These are phyloP conservation scores for Agonum fuliginosum DNA, from an alignment of 2,888 invertebrate species.

Conservation along the genomic window DNA sequence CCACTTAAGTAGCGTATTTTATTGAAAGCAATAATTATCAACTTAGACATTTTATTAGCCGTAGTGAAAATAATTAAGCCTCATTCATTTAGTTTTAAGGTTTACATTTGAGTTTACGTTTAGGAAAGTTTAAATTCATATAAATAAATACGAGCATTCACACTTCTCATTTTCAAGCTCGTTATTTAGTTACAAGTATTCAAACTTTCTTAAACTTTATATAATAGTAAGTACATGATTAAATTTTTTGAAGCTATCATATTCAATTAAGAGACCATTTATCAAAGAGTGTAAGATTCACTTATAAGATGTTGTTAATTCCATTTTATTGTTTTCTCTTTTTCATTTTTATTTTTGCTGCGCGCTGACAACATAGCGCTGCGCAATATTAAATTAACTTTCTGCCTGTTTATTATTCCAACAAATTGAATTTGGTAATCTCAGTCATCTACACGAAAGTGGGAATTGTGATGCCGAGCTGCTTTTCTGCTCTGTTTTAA, in stretches of 20 bases:
- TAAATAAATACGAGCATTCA: too few relatives aligned
- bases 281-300: constrained; percentile 45
- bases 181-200: too few relatives aligned
- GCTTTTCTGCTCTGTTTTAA: constrained; percentile 24
- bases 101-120: too few relatives aligned
- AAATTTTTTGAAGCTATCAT: constrained; percentile 34
- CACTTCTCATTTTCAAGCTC: too few relatives aligned
- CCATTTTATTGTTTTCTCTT: constrained; percentile 40
- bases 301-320: constrained; percentile 35
- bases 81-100: too few relatives aligned
- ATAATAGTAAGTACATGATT: too few relatives aligned
- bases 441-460: constrained; percentile 40
- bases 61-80: too few relatives aligned
- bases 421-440: constrained; percentile 46
- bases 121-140: too few relatives aligned
- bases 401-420: constrained; percentile 45
- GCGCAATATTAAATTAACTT: constrained; percentile 42
- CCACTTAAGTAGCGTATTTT: too few relatives aligned
- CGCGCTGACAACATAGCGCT: constrained; percentile 33
- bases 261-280: constrained; percentile 46
- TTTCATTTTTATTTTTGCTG: constrained; percentile 23
- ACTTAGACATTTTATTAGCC: too few relatives aligned
- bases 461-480: constrained; percentile 31
- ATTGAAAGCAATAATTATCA: too few relatives aligned
- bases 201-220: too few relatives aligned